phyloP scores from a whole-genome alignment of 2,113 vertebrate species.

The Perognathus longimembris region DNA sequence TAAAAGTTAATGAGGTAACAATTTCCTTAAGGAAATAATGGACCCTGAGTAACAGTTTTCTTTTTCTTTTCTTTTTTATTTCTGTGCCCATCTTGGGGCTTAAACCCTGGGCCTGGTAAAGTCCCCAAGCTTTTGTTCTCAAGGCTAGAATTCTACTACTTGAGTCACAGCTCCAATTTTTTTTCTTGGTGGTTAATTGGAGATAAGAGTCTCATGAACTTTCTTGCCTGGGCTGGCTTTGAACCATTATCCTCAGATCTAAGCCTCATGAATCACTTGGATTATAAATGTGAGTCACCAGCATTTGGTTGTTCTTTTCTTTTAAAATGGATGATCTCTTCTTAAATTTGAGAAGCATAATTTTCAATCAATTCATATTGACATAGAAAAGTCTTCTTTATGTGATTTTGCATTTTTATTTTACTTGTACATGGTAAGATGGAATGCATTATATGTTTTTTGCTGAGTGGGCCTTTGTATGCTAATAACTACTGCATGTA shows the following conservation, averaged over 20 bases:
- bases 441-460: neutral
- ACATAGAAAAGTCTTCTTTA: neutral
- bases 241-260: too few relatives aligned
- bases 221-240: too few relatives aligned
- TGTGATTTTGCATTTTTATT: neutral
- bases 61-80: too few relatives aligned
- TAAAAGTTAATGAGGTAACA: neutral
- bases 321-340: neutral
- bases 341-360: neutral
- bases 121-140: too few relatives aligned
- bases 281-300: neutral
- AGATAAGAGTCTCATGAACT: too few relatives aligned
- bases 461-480: neutral
- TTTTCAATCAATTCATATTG: neutral
- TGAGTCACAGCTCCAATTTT: too few relatives aligned
- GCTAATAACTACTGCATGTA: neutral
- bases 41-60: too few relatives aligned
- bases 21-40: neutral
- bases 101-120: too few relatives aligned
- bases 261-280: too few relatives aligned
- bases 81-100: too few relatives aligned
- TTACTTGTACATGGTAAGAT: slow-evolving; percentile 6
- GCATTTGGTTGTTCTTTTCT: neutral
- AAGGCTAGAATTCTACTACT: too few relatives aligned
- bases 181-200: too few relatives aligned